A percentile compares a stretch with the other conserved stretches of the same genome.
Conservation (phyloP, 2,797 vertebrate species). For the Chelonia mydas region DNA sequence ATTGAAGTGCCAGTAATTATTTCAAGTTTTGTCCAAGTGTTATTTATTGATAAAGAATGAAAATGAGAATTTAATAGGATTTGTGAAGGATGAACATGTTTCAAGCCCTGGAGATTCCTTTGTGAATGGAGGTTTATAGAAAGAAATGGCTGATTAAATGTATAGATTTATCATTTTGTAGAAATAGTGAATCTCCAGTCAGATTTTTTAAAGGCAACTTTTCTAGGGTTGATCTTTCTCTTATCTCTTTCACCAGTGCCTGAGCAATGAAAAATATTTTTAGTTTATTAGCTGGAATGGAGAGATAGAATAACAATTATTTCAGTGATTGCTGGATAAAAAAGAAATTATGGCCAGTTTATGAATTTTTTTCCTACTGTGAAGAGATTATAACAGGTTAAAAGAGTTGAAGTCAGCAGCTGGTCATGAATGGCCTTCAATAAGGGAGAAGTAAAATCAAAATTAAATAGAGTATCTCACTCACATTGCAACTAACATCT, state of each 20-base stretch:
- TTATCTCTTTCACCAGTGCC: not conserved
- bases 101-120: not conserved
- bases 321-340: not conserved
- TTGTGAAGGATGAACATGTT: not conserved
- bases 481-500: not conserved
- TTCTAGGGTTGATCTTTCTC: not conserved
- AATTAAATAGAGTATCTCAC: not conserved
- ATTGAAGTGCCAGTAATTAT: not conserved
- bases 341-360: not conserved
- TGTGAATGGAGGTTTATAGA: not conserved
- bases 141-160: not conserved
- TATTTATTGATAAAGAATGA: not conserved
- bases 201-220: not conserved
- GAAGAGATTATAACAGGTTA: constrained; percentile 11
- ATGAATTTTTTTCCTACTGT: not conserved
- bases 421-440: not conserved
- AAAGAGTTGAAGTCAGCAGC: constrained; percentile 24
- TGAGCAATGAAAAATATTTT: not conserved
- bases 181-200: not conserved
- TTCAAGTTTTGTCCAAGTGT: not conserved
- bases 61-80: not conserved
- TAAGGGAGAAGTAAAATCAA: constrained; percentile 5
- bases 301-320: not conserved
- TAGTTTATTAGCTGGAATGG: not conserved
- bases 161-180: not conserved